Evolutionary conservation across 2,797 vertebrate genomes (phyloP), one percentile per base, ranked within the genome.

Genomic region (Coranthus polyacanthus): DNA sequence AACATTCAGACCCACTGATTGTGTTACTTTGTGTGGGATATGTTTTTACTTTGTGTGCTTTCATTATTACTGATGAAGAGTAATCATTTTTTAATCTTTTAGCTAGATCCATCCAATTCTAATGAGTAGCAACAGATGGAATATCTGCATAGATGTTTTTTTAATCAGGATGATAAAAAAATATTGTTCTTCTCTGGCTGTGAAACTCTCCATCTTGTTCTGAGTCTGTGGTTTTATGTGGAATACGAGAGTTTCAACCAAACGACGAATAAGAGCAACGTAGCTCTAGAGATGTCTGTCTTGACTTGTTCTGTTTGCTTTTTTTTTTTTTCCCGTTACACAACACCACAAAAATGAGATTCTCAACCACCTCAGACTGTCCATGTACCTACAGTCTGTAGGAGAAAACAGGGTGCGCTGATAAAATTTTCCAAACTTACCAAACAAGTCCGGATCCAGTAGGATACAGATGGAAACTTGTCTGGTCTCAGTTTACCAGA

Each of bases 91-190:
- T 79, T 84, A 85, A 84, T 88, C 78, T 78, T 72, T 72, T 71
- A 37, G 57, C 53, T 53, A 39, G 64, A 84, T 79, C 49, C 38
- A 57, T 79, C 65, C 60, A 81, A 79, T 86, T 86, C 69, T 78
- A 81, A 82, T 82, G 79, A 84, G 74, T 36, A 34, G 75, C 56
- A 80, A 76, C 87, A 90, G 86, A 91, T 88, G 84, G 83, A 78
- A 79, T 68, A 72, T 84, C 72, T 77, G 72, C 71, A 66, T 80
- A 68, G 73, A 83, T 81, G 73, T 81, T 85, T 79, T 89, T 89
- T 83, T 81, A 86, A 85, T 86, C 20, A 18, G 26, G 53, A 11
- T 34, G 54, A 68, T 80, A 68, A 82, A 29, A n/a, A 72, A 81
- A 54, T 54, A 55, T 76, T 76, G 75, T 64, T 81, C 61, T 77